phyloP scores from a whole-genome alignment of 2,797 vertebrate genomes.

The Periophthalmus magnuspinnatus region DNA sequence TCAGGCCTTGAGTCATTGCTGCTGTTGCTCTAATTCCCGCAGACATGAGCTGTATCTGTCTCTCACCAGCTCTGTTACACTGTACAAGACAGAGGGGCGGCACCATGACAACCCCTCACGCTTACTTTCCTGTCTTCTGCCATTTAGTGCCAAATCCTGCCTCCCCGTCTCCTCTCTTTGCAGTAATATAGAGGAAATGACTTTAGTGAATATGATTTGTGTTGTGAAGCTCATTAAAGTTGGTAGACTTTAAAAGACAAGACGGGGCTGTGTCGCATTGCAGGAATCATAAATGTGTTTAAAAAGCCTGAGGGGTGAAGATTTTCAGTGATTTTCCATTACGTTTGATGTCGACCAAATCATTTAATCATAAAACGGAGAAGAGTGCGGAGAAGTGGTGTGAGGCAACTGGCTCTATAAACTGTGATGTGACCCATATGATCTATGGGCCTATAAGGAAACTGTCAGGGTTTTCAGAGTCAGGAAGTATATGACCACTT shows the following conservation, averaged over 20 bases:
- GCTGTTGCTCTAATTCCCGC: conserved; percentile 32
- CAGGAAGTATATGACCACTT: background rate
- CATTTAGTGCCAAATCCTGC: conserved; percentile 39
- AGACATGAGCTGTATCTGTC: conserved; percentile 50
- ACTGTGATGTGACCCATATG: conserved; percentile 16
- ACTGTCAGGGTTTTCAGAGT: background rate
- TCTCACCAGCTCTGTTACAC: conserved; percentile 51
- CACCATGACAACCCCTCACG: conserved; percentile 42
- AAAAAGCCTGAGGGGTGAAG: conserved; percentile 34
- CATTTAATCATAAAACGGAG: conserved; percentile 42
- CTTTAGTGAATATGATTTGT: conserved; percentile 73
- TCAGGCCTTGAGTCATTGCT: background rate
- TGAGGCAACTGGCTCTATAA: conserved; percentile 26
- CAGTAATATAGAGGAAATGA: conserved; percentile 70
- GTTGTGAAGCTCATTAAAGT: conserved; percentile 67
- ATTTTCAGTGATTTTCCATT: conserved; percentile 54
- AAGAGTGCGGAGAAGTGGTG: conserved; percentile 9
- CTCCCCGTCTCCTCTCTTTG: conserved; percentile 37
- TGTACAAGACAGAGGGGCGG: conserved; percentile 35
- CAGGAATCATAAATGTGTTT: conserved; percentile 63
- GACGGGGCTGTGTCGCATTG: conserved; percentile 59
- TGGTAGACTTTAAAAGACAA: conserved; percentile 14
- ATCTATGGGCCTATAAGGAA: background rate
- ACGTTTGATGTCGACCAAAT: conserved; percentile 47
- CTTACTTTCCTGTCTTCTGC: conserved; percentile 51